Evolutionary conservation across 2,797 vertebrate species (phyloP).

Genomic region (Cercopithecus petaurista): DNA sequence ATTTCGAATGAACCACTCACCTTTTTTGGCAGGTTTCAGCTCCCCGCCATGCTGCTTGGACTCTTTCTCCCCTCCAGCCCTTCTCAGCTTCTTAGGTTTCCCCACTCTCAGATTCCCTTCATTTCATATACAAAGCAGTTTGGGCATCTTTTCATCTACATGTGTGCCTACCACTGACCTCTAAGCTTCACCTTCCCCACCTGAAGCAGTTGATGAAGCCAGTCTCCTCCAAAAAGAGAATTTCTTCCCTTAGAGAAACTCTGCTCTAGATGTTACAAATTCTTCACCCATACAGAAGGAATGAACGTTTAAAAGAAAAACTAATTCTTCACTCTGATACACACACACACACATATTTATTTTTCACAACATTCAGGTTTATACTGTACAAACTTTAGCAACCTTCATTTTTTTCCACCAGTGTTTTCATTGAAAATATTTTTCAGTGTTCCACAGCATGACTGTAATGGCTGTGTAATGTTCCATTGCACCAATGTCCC

Average conservation of each 20-base stretch:
- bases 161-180: not conserved
- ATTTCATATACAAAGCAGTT: not conserved
- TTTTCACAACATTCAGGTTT: not conserved
- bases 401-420: not conserved
- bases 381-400: not conserved
- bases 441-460: not conserved
- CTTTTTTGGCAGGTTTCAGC: not conserved
- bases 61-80: not conserved
- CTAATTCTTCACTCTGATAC: not conserved
- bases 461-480: not conserved
- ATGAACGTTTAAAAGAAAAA: not conserved
- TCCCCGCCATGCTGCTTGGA: not conserved
- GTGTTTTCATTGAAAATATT: constrained; percentile 14
- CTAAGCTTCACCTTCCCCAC: not conserved
- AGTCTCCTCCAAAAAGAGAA: not conserved
- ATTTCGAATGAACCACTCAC: not conserved
- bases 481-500: not conserved
- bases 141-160: not conserved
- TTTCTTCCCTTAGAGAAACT: not conserved
- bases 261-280: not conserved
- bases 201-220: not conserved
- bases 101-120: not conserved
- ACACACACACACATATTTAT: not conserved
- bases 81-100: not conserved
- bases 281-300: not conserved